A percentile compares a stretch with the other conserved stretches of the same genome.
Conservation (phyloP, 2,797 vertebrate species). For the Chelmon rostratus region DNA sequence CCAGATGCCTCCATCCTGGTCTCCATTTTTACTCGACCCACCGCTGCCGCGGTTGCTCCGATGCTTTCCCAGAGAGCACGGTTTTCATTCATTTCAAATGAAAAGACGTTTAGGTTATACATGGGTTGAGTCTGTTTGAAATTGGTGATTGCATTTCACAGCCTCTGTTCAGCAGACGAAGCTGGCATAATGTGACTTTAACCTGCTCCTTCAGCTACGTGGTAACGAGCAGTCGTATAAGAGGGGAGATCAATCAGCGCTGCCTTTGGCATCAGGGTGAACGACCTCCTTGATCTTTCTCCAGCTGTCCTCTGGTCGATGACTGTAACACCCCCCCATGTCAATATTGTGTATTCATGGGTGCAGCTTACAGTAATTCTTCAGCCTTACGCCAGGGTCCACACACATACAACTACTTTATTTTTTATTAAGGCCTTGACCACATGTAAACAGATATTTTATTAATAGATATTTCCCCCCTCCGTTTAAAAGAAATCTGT, state of each 20-base stretch:
- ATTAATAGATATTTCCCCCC: too few species aligned
- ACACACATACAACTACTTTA: neutral
- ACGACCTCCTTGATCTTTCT: neutral
- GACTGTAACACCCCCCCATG: neutral
- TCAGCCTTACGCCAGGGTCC: neutral
- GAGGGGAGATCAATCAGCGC: neutral
- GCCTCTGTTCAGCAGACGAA: neutral
- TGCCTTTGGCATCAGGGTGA: neutral
- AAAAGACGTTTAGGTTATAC: conserved; percentile 10
- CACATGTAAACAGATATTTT: too few species aligned
- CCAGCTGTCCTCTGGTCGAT: neutral
- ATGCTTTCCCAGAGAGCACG: conserved; percentile 8
- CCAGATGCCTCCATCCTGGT: conserved; percentile 35
- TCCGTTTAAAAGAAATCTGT: too few species aligned
- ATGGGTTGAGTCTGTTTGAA: neutral
- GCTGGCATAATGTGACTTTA: neutral
- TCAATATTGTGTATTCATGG: neutral
- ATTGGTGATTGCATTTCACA: neutral
- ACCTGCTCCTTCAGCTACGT: neutral
- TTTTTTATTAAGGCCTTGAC: neutral
- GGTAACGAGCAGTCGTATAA: neutral
- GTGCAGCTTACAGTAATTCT: neutral
- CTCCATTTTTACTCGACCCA: conserved; percentile 24
- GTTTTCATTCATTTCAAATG: conserved; percentile 6
- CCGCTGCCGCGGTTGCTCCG: conserved; percentile 10